Evolutionary conservation across 1,140 invertebrate species (phyloP).

Genomic region (Drosophila ohnishii): DNA sequence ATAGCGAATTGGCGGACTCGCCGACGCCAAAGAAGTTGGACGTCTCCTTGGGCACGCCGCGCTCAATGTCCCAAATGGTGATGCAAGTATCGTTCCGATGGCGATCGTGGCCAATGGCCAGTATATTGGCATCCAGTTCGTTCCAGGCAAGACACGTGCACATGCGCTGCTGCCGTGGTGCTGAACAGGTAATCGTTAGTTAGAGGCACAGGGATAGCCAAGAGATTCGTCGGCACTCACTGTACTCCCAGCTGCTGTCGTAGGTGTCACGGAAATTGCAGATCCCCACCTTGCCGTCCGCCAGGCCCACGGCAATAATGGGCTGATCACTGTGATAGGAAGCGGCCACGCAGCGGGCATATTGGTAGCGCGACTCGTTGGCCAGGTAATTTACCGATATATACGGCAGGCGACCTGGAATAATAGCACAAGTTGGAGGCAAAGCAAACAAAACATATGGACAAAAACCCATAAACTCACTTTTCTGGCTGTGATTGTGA

Average conservation of each 20-base stretch:
- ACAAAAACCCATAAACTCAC: conserved; percentile 41
- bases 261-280: conserved; percentile 89
- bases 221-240: conserved; percentile 25
- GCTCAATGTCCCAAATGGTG: conserved; percentile 90
- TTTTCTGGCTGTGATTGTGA: conserved; percentile 38
- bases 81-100: conserved; percentile 92
- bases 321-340: conserved; percentile 85
- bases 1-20: conserved; percentile 92
- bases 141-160: conserved; percentile 96
- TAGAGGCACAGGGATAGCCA: not conserved
- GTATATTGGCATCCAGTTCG: conserved; percentile 90
- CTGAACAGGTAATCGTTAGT: conserved; percentile 83
- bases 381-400: conserved; percentile 72
- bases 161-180: conserved; percentile 90
- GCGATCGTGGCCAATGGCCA: conserved; percentile 94
- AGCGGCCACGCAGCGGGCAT: conserved; percentile 77
- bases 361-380: conserved; percentile 78
- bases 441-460: not conserved
- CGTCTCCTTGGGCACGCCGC: conserved; percentile 71
- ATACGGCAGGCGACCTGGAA: conserved; percentile 65
- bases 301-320: conserved; percentile 92
- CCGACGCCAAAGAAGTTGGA: conserved; percentile 85
- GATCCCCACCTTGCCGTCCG: conserved; percentile 92
- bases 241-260: conserved; percentile 80
- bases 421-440: not conserved